Percentiles rank a stretch among this genome's conserved stretches.
Evolutionary conservation across 2,888 invertebrate species (phyloP).

Genomic region (Ochropleura leucogaster): DNA sequence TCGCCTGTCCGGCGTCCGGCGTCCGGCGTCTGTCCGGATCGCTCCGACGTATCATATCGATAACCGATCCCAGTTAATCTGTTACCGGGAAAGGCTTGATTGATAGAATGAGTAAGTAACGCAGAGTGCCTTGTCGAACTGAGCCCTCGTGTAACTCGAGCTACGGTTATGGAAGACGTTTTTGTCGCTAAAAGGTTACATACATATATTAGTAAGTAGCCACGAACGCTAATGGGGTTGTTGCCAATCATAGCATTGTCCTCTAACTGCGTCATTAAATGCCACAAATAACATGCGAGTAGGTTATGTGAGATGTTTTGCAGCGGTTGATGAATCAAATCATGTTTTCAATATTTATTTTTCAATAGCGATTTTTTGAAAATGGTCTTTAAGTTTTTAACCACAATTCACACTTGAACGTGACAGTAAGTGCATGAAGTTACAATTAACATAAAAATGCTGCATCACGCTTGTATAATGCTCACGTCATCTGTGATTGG

Average conservation of each 20-base stretch:
- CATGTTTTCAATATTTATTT: background rate
- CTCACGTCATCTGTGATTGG: constrained; percentile 36
- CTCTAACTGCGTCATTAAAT: background rate
- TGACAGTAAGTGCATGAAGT: constrained; percentile 1
- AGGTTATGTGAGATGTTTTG: background rate
- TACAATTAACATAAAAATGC: constrained; percentile 4
- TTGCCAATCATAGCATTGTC: background rate
- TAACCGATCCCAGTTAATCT: constrained; percentile 27
- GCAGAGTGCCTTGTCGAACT: constrained; percentile 23
- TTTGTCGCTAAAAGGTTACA: constrained; percentile 10
- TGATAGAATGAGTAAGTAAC: constrained; percentile 43
- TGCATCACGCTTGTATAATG: constrained; percentile 11
- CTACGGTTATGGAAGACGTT: background rate
- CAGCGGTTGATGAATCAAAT: background rate
- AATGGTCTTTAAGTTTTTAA: too few species aligned
- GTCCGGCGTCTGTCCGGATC: background rate
- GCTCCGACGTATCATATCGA: constrained; percentile 44
- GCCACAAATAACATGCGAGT: background rate
- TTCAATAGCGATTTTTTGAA: background rate
- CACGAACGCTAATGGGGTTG: background rate
- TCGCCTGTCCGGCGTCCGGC: background rate
- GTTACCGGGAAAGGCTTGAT: constrained; percentile 29
- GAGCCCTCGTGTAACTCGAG: background rate
- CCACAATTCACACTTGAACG: background rate
- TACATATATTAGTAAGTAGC: background rate